phyloP scores from a whole-genome alignment of 2,888 invertebrate genomes.

The Scelioninae gen. 1 region DNA sequence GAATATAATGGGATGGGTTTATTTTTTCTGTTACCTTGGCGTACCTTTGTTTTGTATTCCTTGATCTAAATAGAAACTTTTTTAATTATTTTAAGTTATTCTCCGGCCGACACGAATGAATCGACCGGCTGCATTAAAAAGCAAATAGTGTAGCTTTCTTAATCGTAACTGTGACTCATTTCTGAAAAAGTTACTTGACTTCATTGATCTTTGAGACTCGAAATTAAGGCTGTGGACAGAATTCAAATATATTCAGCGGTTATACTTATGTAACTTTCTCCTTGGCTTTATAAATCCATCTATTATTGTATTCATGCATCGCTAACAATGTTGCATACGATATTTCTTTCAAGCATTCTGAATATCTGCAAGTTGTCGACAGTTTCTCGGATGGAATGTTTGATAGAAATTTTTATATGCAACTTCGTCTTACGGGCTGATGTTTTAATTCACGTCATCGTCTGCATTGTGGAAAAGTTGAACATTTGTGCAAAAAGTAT shows the following conservation, averaged over 20 bases:
- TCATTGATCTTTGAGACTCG: constrained; percentile 31
- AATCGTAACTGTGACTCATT: constrained; percentile 29
- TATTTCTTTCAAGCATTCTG: constrained; percentile 31
- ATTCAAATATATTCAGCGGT: constrained; percentile 52
- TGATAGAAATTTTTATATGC: no score
- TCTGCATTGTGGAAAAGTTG: no score
- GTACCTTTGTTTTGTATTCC: constrained; percentile 4
- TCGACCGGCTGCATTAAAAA: not conserved
- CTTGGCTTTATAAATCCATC: constrained; percentile 61
- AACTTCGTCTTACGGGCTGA: no score
- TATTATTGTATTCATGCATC: constrained; percentile 55
- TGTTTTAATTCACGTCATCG: no score
- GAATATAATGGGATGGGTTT: constrained; percentile 73
- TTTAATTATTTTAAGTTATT: constrained; percentile 34
- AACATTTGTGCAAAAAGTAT: not conserved
- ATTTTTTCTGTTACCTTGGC: constrained; percentile 25
- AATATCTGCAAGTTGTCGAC: constrained; percentile 38
- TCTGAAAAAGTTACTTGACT: constrained; percentile 26
- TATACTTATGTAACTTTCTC: constrained; percentile 56
- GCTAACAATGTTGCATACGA: constrained; percentile 57
- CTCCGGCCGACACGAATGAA: not conserved
- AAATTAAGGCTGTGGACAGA: constrained; percentile 27
- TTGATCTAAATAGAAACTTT: constrained; percentile 26
- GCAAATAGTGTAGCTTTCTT: constrained; percentile 9
- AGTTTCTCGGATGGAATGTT: constrained; percentile 17